A percentile compares a stretch with the other conserved stretches of the same genome.
Conservation (phyloP, 2,888 invertebrate genomes). For the Balanococcus diminutus region DNA sequence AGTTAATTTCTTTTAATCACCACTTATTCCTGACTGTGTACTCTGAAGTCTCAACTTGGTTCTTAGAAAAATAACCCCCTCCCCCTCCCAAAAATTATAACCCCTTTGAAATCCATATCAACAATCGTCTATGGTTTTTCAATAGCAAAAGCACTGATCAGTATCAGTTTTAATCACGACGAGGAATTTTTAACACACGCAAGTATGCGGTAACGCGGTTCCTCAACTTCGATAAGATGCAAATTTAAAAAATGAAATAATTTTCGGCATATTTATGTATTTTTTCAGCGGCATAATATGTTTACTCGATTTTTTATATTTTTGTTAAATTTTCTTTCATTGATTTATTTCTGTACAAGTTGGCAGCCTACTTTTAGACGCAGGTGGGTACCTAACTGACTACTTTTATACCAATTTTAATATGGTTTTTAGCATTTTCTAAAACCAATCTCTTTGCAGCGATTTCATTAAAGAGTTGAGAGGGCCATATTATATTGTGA, state of each 20-base stretch:
- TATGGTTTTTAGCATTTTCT: not conserved
- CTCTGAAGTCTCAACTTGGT: too few relatives aligned
- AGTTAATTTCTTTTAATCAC: too few relatives aligned
- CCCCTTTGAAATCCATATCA: not conserved
- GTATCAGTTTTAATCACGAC: not conserved
- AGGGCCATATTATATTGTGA: not conserved
- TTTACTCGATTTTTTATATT: not conserved
- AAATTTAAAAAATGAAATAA: not conserved
- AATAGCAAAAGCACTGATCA: not conserved
- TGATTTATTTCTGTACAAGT: not conserved
- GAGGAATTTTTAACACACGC: not conserved
- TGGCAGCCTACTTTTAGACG: not conserved
- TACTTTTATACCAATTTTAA: not conserved
- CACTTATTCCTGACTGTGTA: too few relatives aligned
- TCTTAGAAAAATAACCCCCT: too few relatives aligned
- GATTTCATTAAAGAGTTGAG: not conserved
- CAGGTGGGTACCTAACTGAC: not conserved
- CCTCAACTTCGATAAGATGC: not conserved
- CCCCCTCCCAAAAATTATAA: not conserved
- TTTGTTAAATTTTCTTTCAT: not conserved
- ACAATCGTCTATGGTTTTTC: not conserved
- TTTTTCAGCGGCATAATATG: not conserved
- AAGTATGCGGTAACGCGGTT: not conserved
- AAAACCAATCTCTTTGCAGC: not conserved
- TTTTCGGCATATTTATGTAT: not conserved